Base-by-base conservation (phyloP, 2,888 invertebrate genomes). In the Hydrotaea cyrtoneurina region DNA sequence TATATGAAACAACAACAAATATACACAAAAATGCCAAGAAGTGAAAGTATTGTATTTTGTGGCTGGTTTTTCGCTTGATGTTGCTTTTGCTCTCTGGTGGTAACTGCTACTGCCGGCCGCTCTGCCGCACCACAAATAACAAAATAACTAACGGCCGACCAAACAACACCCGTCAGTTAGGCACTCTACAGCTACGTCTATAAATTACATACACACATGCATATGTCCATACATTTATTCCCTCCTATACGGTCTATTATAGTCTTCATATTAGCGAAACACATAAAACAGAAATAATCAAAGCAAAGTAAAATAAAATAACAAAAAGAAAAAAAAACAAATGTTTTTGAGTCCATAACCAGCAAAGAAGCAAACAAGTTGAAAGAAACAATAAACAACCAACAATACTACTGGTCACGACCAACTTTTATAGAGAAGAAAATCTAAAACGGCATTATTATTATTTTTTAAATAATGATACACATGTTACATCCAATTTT, bases 21-120 rank as follows among this genome's bases (percentile, higher is more conserved):
- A 74, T 15, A 55, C 71, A 80, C 64, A 82, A 81, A 78, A 82
- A 86, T 74, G 78, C 77, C 80, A 87, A 86, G 87, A 87, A 87
- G 87, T 88, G 88, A 87, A 87, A 86, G 87, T 88, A 87, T 87
- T 87, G 85, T 86, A 82, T 83, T 86, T 86, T 77, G 83, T 57
- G 80, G 75, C 66, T 80, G 66, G 77, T 78, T 82, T 82, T 66
- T 55, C 36, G 64, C 69, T 77, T 74, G 57, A 73, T 75, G 39
- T 17, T 19, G 36, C 62, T 8, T 36, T n/a, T 31, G 5, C 36
- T 62, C 17, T 62, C 17, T 62, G 39, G 13, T 39, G 39, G 13
- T 39, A 39, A 26, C 31, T 17, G 21, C 11, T 66, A 10, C 31
- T 21, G 17, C n/a, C n/a, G n/a, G n/a, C n/a, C n/a, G 17, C 17